Conservation (phyloP, 2,888 invertebrate genomes). For the Tenthredo distinguenda region DNA sequence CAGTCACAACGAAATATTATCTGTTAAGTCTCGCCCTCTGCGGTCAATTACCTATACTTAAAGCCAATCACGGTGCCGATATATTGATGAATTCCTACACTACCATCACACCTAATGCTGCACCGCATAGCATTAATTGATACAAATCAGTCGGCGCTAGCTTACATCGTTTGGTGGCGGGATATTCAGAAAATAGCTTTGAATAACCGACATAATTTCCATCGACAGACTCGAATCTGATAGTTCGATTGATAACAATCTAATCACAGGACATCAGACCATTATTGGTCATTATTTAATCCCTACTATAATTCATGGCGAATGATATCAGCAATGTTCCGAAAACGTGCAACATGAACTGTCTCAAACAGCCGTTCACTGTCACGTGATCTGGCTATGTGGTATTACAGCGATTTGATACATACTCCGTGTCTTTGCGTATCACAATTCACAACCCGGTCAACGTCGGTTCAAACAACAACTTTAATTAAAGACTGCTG, state of each 20-base stretch:
- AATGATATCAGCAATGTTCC: background rate
- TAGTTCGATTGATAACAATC: background rate
- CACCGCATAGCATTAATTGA: background rate
- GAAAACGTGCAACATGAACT: background rate
- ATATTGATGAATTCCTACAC: background rate
- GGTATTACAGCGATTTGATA: background rate
- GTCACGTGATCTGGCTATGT: background rate
- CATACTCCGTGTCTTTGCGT: background rate
- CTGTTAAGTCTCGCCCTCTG: background rate
- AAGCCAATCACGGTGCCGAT: background rate
- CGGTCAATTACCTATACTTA: background rate
- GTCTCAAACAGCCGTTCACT: background rate
- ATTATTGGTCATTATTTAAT: background rate
- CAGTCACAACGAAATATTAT: background rate
- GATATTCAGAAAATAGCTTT: background rate
- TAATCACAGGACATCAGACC: background rate
- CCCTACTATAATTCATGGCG: background rate
- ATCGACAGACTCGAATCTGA: background rate
- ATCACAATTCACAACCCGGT: background rate
- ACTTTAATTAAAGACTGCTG: background rate
- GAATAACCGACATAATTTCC: background rate
- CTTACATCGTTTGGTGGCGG: background rate
- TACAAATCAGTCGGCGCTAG: background rate
- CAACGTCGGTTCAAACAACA: background rate
- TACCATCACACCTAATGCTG: background rate